phyloP scores from a whole-genome alignment of 2,797 vertebrate genomes.

The Poecilia gillii region DNA sequence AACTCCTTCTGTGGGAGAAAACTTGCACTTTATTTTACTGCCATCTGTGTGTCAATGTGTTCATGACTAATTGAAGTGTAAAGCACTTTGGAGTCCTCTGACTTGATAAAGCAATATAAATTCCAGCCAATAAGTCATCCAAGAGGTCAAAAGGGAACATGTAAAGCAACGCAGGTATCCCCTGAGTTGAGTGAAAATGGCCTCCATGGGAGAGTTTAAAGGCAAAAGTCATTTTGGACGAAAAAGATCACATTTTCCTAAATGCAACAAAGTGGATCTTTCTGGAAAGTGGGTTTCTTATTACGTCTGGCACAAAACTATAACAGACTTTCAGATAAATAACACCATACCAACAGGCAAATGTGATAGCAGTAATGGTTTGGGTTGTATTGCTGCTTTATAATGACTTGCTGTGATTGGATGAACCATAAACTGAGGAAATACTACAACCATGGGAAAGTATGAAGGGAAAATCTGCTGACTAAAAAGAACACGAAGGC shows the following conservation, averaged over 20 bases:
- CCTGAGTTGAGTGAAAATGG: not conserved
- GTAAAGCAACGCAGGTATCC: too few relatives aligned
- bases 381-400: not conserved
- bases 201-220: not conserved
- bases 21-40: too few relatives aligned
- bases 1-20: too few relatives aligned
- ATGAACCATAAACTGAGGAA: not conserved
- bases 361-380: not conserved
- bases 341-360: not conserved
- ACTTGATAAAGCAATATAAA: too few relatives aligned
- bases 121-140: too few relatives aligned
- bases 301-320: not conserved
- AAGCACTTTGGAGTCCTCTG: too few relatives aligned
- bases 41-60: too few relatives aligned
- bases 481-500: not conserved
- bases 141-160: too few relatives aligned
- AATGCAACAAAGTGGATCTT: not conserved
- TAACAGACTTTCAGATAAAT: not conserved
- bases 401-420: not conserved
- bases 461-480: not conserved
- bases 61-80: too few relatives aligned
- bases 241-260: not conserved
- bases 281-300: not conserved
- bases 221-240: not conserved
- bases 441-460: not conserved